Conservation (phyloP, 2,888 invertebrate species). For the Chymomyza caudatula region DNA sequence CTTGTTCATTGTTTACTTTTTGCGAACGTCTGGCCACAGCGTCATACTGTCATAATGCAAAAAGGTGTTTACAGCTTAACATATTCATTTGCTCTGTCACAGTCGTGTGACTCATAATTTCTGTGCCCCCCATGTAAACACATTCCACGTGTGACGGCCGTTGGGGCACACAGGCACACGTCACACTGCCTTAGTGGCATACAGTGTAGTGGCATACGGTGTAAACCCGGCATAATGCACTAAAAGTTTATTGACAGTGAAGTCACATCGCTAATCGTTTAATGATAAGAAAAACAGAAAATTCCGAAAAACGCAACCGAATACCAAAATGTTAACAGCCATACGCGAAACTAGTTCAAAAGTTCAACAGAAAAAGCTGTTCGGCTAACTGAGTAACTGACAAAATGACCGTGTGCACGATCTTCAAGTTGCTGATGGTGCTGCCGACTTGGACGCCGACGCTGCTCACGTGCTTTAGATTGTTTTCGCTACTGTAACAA, state of each 20-base stretch:
- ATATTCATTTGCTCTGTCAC: too few relatives aligned
- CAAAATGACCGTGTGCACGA: slow-evolving; percentile 26
- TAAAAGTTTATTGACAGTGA: neutral
- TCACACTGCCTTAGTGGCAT: too few relatives aligned
- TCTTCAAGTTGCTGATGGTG: slow-evolving; percentile 2
- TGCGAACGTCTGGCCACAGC: too few relatives aligned
- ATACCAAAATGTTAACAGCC: neutral
- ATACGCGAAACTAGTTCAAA: slow-evolving; percentile 73
- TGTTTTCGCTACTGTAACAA: neutral
- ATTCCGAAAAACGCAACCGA: too few relatives aligned
- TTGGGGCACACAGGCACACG: too few relatives aligned
- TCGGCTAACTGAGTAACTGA: slow-evolving; percentile 8
- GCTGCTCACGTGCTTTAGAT: neutral
- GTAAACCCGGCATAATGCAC: neutral
- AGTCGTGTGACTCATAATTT: too few relatives aligned
- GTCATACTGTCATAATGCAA: too few relatives aligned
- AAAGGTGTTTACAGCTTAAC: too few relatives aligned
- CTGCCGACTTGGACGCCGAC: neutral
- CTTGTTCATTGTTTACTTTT: too few relatives aligned
- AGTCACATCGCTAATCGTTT: neutral
- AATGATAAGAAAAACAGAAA: neutral
- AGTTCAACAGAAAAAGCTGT: slow-evolving; percentile 56
- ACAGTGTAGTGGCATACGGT: too few relatives aligned
- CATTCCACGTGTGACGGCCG: too few relatives aligned
- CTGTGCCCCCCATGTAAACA: too few relatives aligned